Conservation (phyloP, 2,888 invertebrate genomes). For the Rhagonycha lutea region DNA sequence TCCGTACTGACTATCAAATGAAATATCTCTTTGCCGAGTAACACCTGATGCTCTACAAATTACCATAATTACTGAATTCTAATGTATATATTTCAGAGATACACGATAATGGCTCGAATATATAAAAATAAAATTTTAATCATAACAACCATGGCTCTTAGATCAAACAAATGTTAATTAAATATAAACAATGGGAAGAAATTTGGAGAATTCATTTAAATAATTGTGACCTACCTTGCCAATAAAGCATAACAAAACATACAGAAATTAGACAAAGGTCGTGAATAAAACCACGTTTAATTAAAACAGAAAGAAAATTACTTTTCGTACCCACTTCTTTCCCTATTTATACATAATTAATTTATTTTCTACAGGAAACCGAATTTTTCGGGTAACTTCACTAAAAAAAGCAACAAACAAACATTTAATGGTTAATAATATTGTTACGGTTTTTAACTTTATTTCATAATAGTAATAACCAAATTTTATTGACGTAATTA, state of each 20-base stretch:
- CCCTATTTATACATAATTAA: background rate
- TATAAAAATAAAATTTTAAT: background rate
- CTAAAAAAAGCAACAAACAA: too few species aligned
- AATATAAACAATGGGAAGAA: background rate
- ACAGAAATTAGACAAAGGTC: background rate
- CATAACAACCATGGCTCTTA: background rate
- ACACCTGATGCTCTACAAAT: constrained; percentile 22
- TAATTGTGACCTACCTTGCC: background rate
- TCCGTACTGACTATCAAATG: constrained; percentile 8
- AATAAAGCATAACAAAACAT: background rate
- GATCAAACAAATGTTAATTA: background rate
- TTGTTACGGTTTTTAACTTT: too few species aligned
- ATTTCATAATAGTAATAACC: too few species aligned
- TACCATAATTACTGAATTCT: constrained; percentile 12
- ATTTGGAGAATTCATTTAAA: background rate
- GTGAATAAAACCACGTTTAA: background rate
- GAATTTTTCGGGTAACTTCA: background rate
- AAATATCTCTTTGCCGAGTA: constrained; percentile 17
- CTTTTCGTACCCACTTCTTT: background rate
- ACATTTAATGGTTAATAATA: too few species aligned
- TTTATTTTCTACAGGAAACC: background rate
- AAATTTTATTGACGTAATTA: too few species aligned
- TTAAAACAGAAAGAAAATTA: background rate
- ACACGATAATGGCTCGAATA: background rate
- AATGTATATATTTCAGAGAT: background rate